Percentiles rank a stretch among this genome's conserved stretches.
These are phyloP conservation scores for Carcinoscorpius rotundicauda DNA, from an alignment of 1,140 invertebrate species.

Conservation along the genomic window DNA sequence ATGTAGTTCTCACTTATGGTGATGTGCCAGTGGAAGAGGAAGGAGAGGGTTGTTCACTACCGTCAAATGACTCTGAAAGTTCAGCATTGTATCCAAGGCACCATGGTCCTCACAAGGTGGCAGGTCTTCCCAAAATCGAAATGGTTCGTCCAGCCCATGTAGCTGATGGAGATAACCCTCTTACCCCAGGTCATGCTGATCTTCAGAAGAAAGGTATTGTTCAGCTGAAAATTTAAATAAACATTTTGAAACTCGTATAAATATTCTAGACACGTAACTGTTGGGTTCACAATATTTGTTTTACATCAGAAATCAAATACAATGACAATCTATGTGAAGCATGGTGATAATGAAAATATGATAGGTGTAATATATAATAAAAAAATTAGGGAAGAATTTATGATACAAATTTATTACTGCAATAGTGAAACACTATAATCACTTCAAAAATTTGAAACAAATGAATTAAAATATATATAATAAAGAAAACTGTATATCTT, in stretches of 20 bases:
- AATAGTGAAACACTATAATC: too few species aligned
- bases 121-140: slow-evolving; percentile 82
- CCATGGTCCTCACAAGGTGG: slow-evolving; percentile 6
- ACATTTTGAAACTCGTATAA: background rate
- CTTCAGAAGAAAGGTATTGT: background rate
- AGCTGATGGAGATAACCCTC: slow-evolving; percentile 39
- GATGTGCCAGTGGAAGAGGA: slow-evolving; percentile 78
- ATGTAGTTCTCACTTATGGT: slow-evolving; percentile 94
- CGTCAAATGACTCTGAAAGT: slow-evolving; percentile 35
- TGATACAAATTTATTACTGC: too few species aligned
- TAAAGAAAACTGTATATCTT: too few species aligned
- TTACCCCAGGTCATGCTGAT: background rate
- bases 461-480: too few species aligned
- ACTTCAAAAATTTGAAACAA: too few species aligned
- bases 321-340: too few species aligned
- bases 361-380: too few species aligned
- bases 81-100: slow-evolving; percentile 42
- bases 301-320: too few species aligned
- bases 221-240: background rate
- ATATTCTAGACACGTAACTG: too few species aligned
- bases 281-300: too few species aligned
- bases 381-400: too few species aligned
- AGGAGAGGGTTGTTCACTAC: slow-evolving; percentile 70
- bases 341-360: too few species aligned
- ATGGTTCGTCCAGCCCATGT: slow-evolving; percentile 84